Evolutionary conservation across 2,888 invertebrate genomes (phyloP).

Genomic region (Philonicus albiceps): DNA sequence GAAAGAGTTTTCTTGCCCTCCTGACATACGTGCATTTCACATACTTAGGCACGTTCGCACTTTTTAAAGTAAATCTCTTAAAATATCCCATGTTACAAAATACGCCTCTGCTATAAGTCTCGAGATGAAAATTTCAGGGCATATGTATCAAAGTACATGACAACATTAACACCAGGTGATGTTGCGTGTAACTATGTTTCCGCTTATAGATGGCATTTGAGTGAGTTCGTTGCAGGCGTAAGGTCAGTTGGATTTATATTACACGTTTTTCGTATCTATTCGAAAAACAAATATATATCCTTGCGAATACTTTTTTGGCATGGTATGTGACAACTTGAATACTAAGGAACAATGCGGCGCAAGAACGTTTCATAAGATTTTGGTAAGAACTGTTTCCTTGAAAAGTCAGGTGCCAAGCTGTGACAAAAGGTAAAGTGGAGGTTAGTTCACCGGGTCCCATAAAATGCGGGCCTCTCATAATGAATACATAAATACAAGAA

Average conservation of each 20-base stretch:
- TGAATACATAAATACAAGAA: slow-evolving; percentile 21
- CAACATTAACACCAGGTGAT: slow-evolving; percentile 5
- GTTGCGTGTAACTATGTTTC: not conserved
- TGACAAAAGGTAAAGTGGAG: not conserved
- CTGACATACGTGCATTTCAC: slow-evolving; percentile 22
- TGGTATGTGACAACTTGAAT: not conserved
- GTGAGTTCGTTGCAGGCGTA: not conserved
- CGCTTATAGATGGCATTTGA: not conserved
- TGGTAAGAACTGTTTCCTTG: slow-evolving; percentile 3
- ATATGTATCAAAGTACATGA: not conserved
- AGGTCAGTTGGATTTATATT: not conserved
- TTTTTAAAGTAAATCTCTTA: slow-evolving; percentile 13
- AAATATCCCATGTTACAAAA: not conserved
- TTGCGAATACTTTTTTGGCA: not conserved
- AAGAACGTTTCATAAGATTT: not conserved
- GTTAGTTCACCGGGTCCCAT: not conserved
- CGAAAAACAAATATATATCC: not conserved
- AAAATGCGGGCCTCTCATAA: slow-evolving; percentile 7
- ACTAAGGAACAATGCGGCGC: not conserved
- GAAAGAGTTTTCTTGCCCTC: slow-evolving; percentile 21
- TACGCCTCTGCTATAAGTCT: not conserved
- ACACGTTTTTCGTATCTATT: not conserved
- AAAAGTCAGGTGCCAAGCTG: slow-evolving; percentile 12
- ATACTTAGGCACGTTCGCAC: slow-evolving; percentile 24
- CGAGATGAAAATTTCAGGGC: not conserved